Evolutionary conservation across 23 tunicate genomes (phyloP).

Genomic region (Ciona savignyi): DNA sequence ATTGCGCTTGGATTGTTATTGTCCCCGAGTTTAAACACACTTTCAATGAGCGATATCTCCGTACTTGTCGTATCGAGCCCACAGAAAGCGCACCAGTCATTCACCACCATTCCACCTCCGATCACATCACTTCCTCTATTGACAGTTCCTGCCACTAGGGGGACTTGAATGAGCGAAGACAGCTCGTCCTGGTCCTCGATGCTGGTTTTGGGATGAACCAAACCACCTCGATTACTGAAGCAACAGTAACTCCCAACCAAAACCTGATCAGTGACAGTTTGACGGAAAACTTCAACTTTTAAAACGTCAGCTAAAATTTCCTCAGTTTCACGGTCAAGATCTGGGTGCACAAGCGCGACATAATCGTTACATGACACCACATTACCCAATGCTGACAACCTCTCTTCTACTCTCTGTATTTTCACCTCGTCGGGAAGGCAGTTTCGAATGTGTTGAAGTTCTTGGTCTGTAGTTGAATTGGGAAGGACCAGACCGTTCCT

Average conservation of each 20-base stretch:
- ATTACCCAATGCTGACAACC: slow-evolving; percentile 92
- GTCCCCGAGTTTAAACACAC: slow-evolving; percentile 86
- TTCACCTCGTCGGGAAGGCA: slow-evolving; percentile 90
- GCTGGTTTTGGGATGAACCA: slow-evolving; percentile 96
- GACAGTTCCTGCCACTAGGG: slow-evolving; percentile 96
- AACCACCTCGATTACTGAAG: slow-evolving; percentile 94
- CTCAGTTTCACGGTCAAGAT: slow-evolving; percentile 91
- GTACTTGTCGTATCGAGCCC: slow-evolving; percentile 97
- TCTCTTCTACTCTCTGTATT: slow-evolving; percentile 86
- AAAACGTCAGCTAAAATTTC: slow-evolving; percentile 92
- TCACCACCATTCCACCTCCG: slow-evolving; percentile 98
- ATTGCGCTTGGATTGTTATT: slow-evolving; percentile 35
- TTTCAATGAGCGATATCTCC: slow-evolving; percentile 88
- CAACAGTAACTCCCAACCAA: slow-evolving; percentile 92
- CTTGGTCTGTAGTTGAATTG: slow-evolving; percentile 93
- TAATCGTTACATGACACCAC: slow-evolving; percentile 94
- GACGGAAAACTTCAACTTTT: slow-evolving; percentile 96
- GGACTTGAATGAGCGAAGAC: slow-evolving; percentile 90
- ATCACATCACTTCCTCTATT: slow-evolving; percentile 97
- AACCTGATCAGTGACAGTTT: slow-evolving; percentile 95
- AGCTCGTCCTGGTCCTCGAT: slow-evolving; percentile 95
- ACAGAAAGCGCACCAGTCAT: slow-evolving; percentile 99
- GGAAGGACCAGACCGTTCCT: slow-evolving; percentile 83
- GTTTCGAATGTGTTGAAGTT: slow-evolving; percentile 89
- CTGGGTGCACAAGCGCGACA: slow-evolving; percentile 96